Base-by-base conservation (phyloP, 2,888 invertebrate species). In the Aproaerema taeniolella region DNA sequence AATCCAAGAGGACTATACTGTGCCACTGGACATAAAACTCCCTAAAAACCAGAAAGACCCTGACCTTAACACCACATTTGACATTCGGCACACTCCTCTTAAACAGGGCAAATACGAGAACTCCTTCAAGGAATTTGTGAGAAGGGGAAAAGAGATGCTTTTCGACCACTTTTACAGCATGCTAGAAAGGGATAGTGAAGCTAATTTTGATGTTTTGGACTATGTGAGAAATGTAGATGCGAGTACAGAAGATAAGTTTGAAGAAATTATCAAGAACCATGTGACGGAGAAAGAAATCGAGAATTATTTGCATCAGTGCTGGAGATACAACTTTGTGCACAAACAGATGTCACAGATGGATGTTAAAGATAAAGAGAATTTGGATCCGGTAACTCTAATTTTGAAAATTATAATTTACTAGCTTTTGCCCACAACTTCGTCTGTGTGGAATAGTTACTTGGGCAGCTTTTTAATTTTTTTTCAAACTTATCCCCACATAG, bases 191-290 rank as follows among this genome's bases (percentile, higher is more conserved):
- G 61, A 73, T 31, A 29, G 43, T 2, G 46, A 61, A 1, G 46
- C 44, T 1, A 66, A 76, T 34, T 54, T 50, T 8, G 69, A 79
- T 13, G 50, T 52, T 2, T 47, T 81, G 17, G 64, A 79, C 24
- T 82, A 76, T 40, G 47, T 86, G 4, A 45, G 64, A 12, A 76
- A 76, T 42, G 59, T 78, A 1, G 59, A 81, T 46, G 77, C 78
- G 0, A 79, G 79, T 39, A 81, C 81, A 0, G 85, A 85, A 28
- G 81, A 81, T 43, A 85, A 83, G 39, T 70, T 81, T 51, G 79
- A 81, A 33, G 53, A 65, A 52, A 66, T 77, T 1, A 62, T 80
- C 1, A 71, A 67, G 31, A 64, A 61, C 41, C 50, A 65, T 1
- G 67, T 67, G 1, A 67, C 76, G 0, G 73, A 78, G 47, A 80